Percentiles rank a stretch among this genome's conserved stretches.
Evolutionary conservation across 1,140 invertebrate species (phyloP).

Genomic region (Aricia agestis): DNA sequence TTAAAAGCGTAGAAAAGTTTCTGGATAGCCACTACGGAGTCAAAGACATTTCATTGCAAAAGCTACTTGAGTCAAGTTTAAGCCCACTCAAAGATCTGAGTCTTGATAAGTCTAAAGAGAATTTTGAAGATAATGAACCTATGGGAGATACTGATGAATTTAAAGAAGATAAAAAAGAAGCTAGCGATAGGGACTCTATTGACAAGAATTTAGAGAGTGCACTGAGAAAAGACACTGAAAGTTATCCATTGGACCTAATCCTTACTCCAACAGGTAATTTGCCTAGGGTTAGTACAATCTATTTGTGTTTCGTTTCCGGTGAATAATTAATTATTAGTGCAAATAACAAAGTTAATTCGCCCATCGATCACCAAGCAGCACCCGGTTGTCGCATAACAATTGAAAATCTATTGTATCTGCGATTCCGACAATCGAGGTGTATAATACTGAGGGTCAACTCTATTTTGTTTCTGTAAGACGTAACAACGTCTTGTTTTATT

Average conservation of each 20-base stretch:
- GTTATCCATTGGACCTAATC: constrained; percentile 46
- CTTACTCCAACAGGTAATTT: constrained; percentile 50
- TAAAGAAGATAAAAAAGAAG: not conserved
- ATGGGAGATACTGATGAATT: not conserved
- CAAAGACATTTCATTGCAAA: not conserved
- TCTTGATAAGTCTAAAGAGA: not conserved
- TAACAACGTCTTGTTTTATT: too few relatives aligned
- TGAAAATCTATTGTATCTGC: too few relatives aligned
- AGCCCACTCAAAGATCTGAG: not conserved
- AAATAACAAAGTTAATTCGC: too few relatives aligned
- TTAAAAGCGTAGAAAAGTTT: not conserved
- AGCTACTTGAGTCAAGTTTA: not conserved
- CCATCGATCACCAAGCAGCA: too few relatives aligned
- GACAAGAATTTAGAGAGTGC: constrained; percentile 57
- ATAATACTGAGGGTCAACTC: too few relatives aligned
- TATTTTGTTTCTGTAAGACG: too few relatives aligned
- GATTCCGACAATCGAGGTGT: too few relatives aligned
- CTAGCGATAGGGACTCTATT: constrained; percentile 29
- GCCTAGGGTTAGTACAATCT: not conserved
- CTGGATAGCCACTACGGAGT: not conserved
- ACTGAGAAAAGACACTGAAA: constrained; percentile 44
- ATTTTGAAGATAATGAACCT: not conserved
- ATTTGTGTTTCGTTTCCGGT: too few relatives aligned
- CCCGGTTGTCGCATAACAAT: too few relatives aligned
- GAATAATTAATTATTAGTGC: too few relatives aligned